Base-by-base conservation (phyloP, 2,113 vertebrate genomes). In the Anarrhichthys ocellatus region DNA sequence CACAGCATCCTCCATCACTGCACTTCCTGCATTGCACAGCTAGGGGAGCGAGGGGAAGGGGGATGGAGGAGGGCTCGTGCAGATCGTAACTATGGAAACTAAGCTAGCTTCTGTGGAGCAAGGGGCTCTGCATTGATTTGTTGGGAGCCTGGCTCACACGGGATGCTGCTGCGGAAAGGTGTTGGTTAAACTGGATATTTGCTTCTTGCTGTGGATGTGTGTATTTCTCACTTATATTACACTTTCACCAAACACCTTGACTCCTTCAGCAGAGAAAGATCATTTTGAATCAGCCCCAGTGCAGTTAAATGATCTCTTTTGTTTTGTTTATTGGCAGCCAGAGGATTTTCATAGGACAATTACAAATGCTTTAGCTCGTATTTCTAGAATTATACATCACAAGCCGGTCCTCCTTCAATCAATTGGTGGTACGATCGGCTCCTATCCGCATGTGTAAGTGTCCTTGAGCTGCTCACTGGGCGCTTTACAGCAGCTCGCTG, bases 31-130 rank as follows among this genome's bases (percentile, higher is more conserved):
- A 73, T 73, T 27, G 80, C 84, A 58, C 34, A 77, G 70, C 58
- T 7, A 79, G 59, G 64, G 73, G 76, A 78, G 65, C 17, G 84
- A 38, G 9, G 75, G 68, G 80, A 67, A 73, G 81, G 38, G 52
- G 77, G 52, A 10, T 4, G 59, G 82, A 63, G 63, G 62, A 29
- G 22, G 54, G 34, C 42, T 20, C 58, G 65, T 73, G 68, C 38
- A 74, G 64, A 29, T 32, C 9, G 89, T 95, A 90, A 27, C 94
- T 78, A 93, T 95, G 87, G 94, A 89, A 94, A 96, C 95, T 84
- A 80, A 77, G 76, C 78, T 58, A 76, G 87, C 73, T 86, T 75
- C 36, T 73, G 40, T 73, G 64, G 62, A 65, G 76, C 75, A 63
- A 42, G 44, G 40, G 36, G 34, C 13, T 17, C 78, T 52, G 81